Base-by-base conservation (phyloP, 2,797 vertebrate genomes). In the Ptychobarbus kaznakovi region DNA sequence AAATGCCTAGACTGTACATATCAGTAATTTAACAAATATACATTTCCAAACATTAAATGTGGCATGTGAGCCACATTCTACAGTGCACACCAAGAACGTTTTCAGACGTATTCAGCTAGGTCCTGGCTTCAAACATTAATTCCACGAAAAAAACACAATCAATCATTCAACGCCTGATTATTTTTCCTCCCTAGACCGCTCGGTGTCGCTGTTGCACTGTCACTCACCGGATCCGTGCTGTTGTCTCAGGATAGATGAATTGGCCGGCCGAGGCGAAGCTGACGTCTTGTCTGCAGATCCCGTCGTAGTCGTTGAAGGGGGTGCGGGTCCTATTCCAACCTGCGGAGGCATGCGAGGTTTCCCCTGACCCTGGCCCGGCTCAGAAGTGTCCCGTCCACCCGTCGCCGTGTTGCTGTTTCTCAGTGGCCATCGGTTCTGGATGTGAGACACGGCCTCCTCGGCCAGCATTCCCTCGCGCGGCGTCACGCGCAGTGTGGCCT, bases 381-480 rank as follows among this genome's bases (percentile, higher is more conserved):
- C 93, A 1, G 91, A 90, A 38, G 94, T 94, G 89, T 93, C 92
- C 82, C 93, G 89, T 32, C 89, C 91, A 6, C 81, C 92, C 28
- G 89, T 82, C 6, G 82, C 91, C 1, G 91, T 80, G 22, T 95
- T 91, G 90, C 93, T 91, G 83, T 94, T 96, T 85, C 96, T 94
- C 12, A 95, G 94, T 0, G 95, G 95, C 80, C 96, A 95, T 82
- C 96, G 94, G 92, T 96, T 96, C 94, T 98, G 96, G 90, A 97
- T 97, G 92, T 98, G 97, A 20, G 97, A 97, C 87, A 97, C 97
- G 0, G 97, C 97, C 92, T 97, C 97, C 25, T 97, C 97, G 0
- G 97, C 97, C 92, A 97, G 95, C 96, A 98, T 95, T 87, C 96
- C 94, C 69, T 96, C 95, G 77, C 95, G 95, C 0, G 95, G 89